Evolutionary conservation across 2,888 invertebrate species (phyloP), one percentile per base, ranked within the genome.

Genomic region (Leucophenga maculata): DNA sequence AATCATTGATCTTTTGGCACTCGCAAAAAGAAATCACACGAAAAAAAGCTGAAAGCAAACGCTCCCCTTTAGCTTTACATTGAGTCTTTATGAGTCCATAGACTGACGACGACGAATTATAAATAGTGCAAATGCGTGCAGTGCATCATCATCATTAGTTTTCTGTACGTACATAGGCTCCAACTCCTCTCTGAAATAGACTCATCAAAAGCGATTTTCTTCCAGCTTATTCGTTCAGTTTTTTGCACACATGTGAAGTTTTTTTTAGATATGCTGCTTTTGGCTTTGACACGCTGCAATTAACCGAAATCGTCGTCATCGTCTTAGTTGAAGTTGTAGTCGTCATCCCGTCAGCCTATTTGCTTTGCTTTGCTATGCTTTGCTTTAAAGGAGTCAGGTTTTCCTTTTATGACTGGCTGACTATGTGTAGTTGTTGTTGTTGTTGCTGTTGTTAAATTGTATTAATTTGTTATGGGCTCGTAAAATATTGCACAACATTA

Each of bases 1-100:
- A 78, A 82, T 80, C 83, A 85, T 85, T 86, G 85, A 86, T 85
- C 86, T 86, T 83, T 85, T 85, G 82, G 79, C 86, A 85, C 85
- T 85, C 79, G 77, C 72, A 70, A 71, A 74, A 50, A 59, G 22
- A 20, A 44, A 44, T 14, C 39, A 32, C 70, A 77, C 8, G 46
- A 55, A 32, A 57, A 52, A 44, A 26, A 60, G n/a, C n/a, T n/a
- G n/a, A 57, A 57, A 31, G 14, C 26, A 57, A 20, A 46, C 55
- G 13, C 68, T 48, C 74, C 73, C 59, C 16, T 59, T 8, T 32
- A n/a, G 22, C 16, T 20, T 55, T n/a, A n/a, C n/a, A 22, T 57
- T 57, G 26, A 31, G 22, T 57, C 26, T 55, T 64, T 26, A 22
- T 48, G 20, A 39, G 31, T 69, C 46, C 71, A 71, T 54, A 68